Evolutionary conservation across 2,113 vertebrate genomes (phyloP).

Genomic region (Pseudopipra pipra): DNA sequence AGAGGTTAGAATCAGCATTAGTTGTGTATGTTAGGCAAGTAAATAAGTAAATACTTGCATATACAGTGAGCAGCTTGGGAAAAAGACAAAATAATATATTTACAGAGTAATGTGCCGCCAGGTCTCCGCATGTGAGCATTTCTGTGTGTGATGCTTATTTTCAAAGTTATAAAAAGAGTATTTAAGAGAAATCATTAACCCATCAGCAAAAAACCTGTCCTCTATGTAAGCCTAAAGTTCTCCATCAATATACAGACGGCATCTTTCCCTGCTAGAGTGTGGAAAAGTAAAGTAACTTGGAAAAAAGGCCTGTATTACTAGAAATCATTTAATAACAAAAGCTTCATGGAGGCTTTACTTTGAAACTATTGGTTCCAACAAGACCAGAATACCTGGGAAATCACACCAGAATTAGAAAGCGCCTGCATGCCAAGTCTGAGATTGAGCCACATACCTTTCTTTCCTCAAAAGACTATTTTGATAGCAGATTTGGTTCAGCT

Average conservation of each 20-base stretch:
- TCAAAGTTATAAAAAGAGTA: background rate
- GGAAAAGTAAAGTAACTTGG: background rate
- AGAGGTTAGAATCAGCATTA: background rate
- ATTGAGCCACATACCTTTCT: background rate
- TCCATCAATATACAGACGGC: background rate
- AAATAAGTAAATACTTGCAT: background rate
- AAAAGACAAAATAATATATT: background rate
- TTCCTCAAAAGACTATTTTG: conserved; percentile 16
- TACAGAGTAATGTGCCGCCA: background rate
- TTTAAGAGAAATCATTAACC: background rate
- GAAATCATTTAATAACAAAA: background rate
- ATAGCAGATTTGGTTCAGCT: conserved; percentile 9
- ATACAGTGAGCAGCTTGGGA: background rate
- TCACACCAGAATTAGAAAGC: background rate
- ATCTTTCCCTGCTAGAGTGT: background rate
- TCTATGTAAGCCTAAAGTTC: background rate
- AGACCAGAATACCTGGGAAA: background rate
- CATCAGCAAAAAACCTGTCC: background rate
- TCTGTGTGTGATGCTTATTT: background rate
- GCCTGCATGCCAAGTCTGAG: background rate
- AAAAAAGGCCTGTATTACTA: background rate
- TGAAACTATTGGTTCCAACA: background rate
- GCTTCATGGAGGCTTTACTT: background rate
- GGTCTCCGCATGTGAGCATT: background rate
- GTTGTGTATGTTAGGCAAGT: background rate